phyloP scores from a whole-genome alignment of 2,797 vertebrate species.

The Melanotaenia nigrans region DNA sequence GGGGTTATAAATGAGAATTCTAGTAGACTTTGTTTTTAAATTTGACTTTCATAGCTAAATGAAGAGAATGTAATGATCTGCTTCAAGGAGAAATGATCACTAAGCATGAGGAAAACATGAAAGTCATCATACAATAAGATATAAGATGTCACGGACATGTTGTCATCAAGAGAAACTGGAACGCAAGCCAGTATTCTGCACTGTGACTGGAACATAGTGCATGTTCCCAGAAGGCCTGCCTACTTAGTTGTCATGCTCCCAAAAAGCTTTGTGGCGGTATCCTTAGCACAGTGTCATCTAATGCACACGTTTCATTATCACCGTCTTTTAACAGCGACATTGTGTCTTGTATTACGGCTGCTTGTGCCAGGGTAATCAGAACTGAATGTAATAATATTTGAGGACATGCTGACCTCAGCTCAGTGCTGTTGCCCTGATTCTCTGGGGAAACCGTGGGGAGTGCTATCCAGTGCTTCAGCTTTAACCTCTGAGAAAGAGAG shows the following conservation, averaged over 20 bases:
- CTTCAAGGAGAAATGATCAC: slow-evolving; percentile 1
- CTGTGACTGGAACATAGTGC: slow-evolving; percentile 58
- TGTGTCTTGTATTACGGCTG: slow-evolving; percentile 13
- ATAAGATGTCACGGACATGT: slow-evolving; percentile 27
- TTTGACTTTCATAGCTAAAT: slow-evolving; percentile 18
- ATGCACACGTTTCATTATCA: slow-evolving; percentile 30
- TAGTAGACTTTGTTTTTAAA: slow-evolving; percentile 34
- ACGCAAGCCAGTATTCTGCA: slow-evolving; percentile 34
- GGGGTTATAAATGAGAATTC: slow-evolving; percentile 38
- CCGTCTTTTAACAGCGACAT: slow-evolving; percentile 27
- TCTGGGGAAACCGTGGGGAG: slow-evolving; percentile 23
- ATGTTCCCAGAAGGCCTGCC: slow-evolving; percentile 65
- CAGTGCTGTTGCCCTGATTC: slow-evolving; percentile 37
- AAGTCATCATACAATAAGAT: slow-evolving; percentile 25
- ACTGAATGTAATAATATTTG: slow-evolving; percentile 46
- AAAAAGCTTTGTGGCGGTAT: slow-evolving; percentile 55
- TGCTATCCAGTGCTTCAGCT: background rate
- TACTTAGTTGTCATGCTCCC: slow-evolving; percentile 56
- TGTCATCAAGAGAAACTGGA: slow-evolving; percentile 50
- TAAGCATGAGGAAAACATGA: slow-evolving; percentile 11
- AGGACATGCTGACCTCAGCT: slow-evolving; percentile 46
- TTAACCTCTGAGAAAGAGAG: slow-evolving; percentile 18
- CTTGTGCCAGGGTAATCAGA: slow-evolving; percentile 29
- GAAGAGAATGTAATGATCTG: slow-evolving; percentile 28
- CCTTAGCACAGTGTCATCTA: slow-evolving; percentile 42